A percentile compares a stretch with the other conserved stretches of the same genome.
Evolutionary conservation across 1,140 invertebrate genomes (phyloP).

Genomic region (Chymomyza costata): DNA sequence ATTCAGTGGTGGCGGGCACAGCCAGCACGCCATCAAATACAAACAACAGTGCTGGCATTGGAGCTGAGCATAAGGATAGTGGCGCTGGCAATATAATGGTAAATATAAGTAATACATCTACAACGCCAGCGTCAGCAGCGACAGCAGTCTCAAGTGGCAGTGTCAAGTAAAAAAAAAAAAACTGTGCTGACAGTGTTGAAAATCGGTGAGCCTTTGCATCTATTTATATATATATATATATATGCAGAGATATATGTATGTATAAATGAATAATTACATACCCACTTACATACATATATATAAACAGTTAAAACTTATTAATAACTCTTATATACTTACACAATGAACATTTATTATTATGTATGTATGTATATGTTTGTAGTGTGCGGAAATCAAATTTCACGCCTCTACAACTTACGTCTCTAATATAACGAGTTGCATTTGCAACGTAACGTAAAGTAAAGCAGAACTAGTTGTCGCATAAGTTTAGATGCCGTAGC

Average conservation of each 20-base stretch:
- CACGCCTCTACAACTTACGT: slow-evolving; percentile 60
- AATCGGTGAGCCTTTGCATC: too few species aligned
- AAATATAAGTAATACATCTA: too few species aligned
- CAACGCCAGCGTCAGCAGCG: slow-evolving; percentile 23
- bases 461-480: too few species aligned
- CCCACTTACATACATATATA: slow-evolving; percentile 41
- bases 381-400: slow-evolving; percentile 74
- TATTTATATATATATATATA: slow-evolving; percentile 24
- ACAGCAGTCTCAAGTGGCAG: slow-evolving; percentile 11
- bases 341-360: slow-evolving; percentile 59
- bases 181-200: slow-evolving; percentile 7
- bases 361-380: too few species aligned
- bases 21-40: slow-evolving; percentile 36
- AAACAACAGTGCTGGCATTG: slow-evolving; percentile 10
- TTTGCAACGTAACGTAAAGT: slow-evolving; percentile 10
- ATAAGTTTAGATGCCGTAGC: too few species aligned
- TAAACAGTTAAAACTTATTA: slow-evolving; percentile 33
- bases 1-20: slow-evolving; percentile 70
- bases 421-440: slow-evolving; percentile 44
- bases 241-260: slow-evolving; percentile 34
- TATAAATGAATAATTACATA: slow-evolving; percentile 38
- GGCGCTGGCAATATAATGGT: slow-evolving; percentile 27
- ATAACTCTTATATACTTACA: slow-evolving; percentile 66
- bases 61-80: slow-evolving; percentile 37
- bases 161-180: slow-evolving; percentile 46